Base-by-base conservation (phyloP, 2,113 vertebrate genomes). In the Rynchops niger region DNA sequence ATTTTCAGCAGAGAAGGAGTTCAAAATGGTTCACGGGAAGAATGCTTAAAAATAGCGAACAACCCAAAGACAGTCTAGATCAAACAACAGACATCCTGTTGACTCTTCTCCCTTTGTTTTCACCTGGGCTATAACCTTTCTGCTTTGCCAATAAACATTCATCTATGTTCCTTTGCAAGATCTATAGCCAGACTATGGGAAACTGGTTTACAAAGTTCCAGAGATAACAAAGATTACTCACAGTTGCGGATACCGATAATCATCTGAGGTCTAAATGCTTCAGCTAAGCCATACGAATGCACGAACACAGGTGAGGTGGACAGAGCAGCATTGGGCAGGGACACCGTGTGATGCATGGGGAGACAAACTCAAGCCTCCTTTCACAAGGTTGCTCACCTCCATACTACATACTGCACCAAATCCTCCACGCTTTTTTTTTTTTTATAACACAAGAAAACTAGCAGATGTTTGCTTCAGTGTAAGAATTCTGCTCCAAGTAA, bases 51-150 rank as follows among this genome's bases (percentile, higher is more conserved):
- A 95, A 96, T 90, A 97, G 62, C 27, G 1, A 27, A 2, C 1
- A 4, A 78, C 72, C 74, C 86, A 18, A 71, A 93, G 92, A 92
- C 82, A 17, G 14, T 70, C 74, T 29, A 87, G 93, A 93, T 95
- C 89, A 71, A 92, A 76, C 79, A 93, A 79, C 82, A 86, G 86
- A 96, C 94, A 97, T 97, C 97, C 97, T 98, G 96, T 97, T 95
- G 49, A 30, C 62, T 73, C 65, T 78, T 61, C 49, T 93, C 78
- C 78, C 88, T 97, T 91, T 95, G 87, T 93, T 85, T 91, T 77
- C 12, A 94, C 89, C 90, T 97, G 30, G 87, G 53, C 73, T 94
- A 91, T 91, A 95, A 70, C 69, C 82, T 90, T 97, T 97, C 93
- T 96, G 90, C 88, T 90, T 97, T 97, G 96, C 90, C 94, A 97